These are phyloP conservation scores for Gila orcuttii DNA, from an alignment of 2,113 vertebrate genomes.

Conservation along the genomic window DNA sequence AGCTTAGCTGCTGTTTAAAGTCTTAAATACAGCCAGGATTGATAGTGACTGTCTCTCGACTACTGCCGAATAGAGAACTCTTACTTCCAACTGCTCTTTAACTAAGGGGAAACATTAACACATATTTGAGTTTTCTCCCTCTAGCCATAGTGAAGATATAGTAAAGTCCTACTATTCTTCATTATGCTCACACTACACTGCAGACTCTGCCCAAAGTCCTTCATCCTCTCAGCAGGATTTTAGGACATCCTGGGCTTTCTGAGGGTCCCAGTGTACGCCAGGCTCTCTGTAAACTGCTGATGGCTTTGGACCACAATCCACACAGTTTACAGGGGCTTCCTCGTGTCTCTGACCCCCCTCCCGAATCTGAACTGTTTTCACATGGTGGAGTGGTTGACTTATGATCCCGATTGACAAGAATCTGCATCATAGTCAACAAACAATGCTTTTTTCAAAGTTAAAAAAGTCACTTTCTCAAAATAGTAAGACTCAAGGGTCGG, in stretches of 20 bases:
- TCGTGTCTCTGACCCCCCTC: slow-evolving; percentile 67
- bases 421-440: slow-evolving; percentile 77
- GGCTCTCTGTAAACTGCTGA: slow-evolving; percentile 69
- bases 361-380: slow-evolving; percentile 35
- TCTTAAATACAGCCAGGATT: slow-evolving; percentile 21
- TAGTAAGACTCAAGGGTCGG: slow-evolving; percentile 11
- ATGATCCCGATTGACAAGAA: slow-evolving; percentile 73
- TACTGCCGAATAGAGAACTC: neutral
- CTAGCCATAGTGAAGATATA: slow-evolving; percentile 71
- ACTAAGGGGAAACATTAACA: neutral
- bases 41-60: neutral
- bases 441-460: slow-evolving; percentile 67
- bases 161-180: slow-evolving; percentile 71
- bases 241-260: slow-evolving; percentile 5
- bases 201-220: slow-evolving; percentile 52
- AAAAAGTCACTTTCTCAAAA: slow-evolving; percentile 5
- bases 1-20: slow-evolving; percentile 18
- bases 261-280: slow-evolving; percentile 47
- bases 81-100: neutral
- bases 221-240: slow-evolving; percentile 10
- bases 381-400: slow-evolving; percentile 78
- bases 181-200: slow-evolving; percentile 52
- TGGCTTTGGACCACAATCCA: slow-evolving; percentile 55
- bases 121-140: slow-evolving; percentile 17
- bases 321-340: slow-evolving; percentile 70